Conservation (phyloP, 2,888 invertebrate genomes). For the Balanococcus diminutus region DNA sequence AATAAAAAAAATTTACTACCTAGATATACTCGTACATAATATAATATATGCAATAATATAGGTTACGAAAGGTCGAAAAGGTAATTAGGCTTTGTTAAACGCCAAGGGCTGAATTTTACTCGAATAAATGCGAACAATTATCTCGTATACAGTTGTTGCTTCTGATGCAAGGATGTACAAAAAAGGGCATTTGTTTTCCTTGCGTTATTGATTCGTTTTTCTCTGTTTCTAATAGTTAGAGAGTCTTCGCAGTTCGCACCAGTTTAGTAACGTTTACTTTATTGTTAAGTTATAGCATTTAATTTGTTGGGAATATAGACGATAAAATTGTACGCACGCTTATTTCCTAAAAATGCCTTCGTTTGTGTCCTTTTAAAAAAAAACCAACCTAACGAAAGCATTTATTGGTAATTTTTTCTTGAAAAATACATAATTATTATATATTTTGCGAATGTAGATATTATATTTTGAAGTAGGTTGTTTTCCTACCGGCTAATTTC, state of each 20-base stretch:
- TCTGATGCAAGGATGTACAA: neutral
- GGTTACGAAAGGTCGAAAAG: neutral
- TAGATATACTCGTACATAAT: no score
- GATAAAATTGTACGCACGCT: neutral
- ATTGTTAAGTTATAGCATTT: neutral
- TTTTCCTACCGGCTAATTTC: no score
- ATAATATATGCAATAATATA: neutral
- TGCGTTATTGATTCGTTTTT: constrained; percentile 7
- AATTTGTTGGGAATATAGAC: neutral
- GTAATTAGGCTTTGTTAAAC: neutral
- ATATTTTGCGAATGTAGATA: no score
- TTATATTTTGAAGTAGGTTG: no score
- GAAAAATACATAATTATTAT: no score
- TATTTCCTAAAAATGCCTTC: no score
- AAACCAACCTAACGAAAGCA: no score
- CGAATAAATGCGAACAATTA: neutral
- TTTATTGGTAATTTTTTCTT: no score
- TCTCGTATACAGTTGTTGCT: constrained; percentile 16
- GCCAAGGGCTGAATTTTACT: neutral
- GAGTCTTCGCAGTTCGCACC: neutral
- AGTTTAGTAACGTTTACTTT: neutral
- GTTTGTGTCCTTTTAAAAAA: no score
- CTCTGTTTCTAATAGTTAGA: neutral
- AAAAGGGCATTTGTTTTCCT: neutral
- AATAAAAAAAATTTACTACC: neutral